These are phyloP conservation scores for Xenops minutus DNA, from an alignment of 2,797 vertebrate genomes.

Conservation along the genomic window DNA sequence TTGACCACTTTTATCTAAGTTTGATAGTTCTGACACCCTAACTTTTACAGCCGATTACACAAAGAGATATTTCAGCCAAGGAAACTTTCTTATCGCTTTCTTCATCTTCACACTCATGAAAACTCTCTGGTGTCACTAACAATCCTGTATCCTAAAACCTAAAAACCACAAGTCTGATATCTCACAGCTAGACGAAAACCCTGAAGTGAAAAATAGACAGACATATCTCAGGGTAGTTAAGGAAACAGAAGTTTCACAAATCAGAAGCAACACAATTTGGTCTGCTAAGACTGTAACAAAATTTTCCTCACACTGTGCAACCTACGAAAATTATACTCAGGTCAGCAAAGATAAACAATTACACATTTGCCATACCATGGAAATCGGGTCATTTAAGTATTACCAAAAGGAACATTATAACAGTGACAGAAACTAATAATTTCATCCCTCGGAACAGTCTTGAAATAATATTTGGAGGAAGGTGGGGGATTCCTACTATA, in stretches of 20 bases:
- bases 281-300: neutral
- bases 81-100: neutral
- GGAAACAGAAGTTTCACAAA: neutral
- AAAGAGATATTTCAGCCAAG: neutral
- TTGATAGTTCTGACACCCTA: neutral
- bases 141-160: neutral
- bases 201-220: neutral
- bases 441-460: neutral
- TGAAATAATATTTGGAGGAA: neutral
- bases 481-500: neutral
- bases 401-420: neutral
- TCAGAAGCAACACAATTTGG: neutral
- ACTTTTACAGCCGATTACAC: neutral
- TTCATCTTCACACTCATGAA: neutral
- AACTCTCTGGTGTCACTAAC: neutral
- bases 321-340: neutral
- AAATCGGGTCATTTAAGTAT: neutral
- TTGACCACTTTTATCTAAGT: neutral
- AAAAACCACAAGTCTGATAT: neutral
- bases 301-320: neutral
- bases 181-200: neutral
- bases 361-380: neutral
- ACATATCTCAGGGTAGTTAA: neutral
- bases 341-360: neutral
- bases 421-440: neutral